Conservation (phyloP, 2,113 vertebrate genomes). For the Esox niger region DNA sequence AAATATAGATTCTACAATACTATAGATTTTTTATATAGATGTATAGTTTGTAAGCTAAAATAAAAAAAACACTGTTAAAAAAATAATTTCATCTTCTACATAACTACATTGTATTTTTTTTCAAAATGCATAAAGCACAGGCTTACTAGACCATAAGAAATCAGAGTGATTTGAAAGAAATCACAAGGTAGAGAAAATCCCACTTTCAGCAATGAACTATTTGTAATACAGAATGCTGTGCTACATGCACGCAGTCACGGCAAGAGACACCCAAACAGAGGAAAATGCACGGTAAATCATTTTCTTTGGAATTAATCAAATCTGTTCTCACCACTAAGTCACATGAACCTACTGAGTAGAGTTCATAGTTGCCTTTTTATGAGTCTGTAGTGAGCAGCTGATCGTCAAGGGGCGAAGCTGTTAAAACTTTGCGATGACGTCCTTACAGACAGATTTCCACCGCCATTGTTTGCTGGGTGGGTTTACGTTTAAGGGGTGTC, state of each 20-base stretch:
- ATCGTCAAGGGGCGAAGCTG: too few relatives aligned
- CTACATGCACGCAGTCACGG: constrained; percentile 22
- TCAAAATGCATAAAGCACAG: constrained; percentile 44
- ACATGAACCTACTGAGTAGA: neutral
- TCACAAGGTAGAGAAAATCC: constrained; percentile 27
- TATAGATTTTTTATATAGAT: constrained; percentile 20
- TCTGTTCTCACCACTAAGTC: neutral
- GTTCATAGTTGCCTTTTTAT: neutral
- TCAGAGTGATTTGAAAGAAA: constrained; percentile 34
- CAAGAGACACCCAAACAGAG: neutral
- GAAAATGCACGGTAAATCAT: neutral
- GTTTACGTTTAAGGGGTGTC: neutral
- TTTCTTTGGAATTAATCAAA: neutral
- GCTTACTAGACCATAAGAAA: constrained; percentile 41
- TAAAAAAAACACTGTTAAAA: constrained; percentile 54
- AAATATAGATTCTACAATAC: constrained; percentile 34
- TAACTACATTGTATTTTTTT: constrained; percentile 33
- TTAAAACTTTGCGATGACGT: too few relatives aligned
- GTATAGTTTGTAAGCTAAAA: constrained; percentile 29
- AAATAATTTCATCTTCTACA: constrained; percentile 50
- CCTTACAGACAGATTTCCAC: too few relatives aligned
- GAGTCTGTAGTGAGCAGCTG: neutral
- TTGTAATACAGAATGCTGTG: neutral
- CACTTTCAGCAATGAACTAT: constrained; percentile 20
- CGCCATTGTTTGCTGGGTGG: neutral